Evolutionary conservation across 92 coral and sea anemone species (phyloP).

Genomic region (Micromussa lordhowensis): DNA sequence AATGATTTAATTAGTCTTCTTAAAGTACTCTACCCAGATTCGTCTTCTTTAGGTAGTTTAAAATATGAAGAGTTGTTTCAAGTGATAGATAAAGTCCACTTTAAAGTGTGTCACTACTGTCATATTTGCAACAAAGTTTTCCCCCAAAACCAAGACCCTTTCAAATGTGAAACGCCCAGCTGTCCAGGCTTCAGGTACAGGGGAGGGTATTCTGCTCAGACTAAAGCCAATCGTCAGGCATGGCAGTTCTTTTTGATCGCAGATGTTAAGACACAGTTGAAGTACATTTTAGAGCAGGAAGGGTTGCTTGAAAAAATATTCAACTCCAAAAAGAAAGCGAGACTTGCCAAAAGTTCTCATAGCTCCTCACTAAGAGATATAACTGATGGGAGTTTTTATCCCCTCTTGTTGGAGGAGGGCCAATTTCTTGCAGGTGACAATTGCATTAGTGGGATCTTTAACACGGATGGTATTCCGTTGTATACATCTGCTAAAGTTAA

Average conservation of each 20-base stretch:
- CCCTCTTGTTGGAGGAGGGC: no score
- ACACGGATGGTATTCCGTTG: neutral
- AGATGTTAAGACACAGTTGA: constrained; percentile 41
- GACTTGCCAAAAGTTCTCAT: neutral
- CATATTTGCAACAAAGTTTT: constrained; percentile 50
- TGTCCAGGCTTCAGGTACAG: constrained; percentile 59
- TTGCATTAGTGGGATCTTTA: no score
- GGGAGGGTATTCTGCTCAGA: constrained; percentile 50
- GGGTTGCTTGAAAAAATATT: constrained; percentile 47
- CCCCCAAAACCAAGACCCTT: constrained; percentile 41
- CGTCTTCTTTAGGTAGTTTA: neutral
- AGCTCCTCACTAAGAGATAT: neutral
- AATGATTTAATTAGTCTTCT: constrained; percentile 35
- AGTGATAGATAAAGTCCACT: constrained; percentile 27
- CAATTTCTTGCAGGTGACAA: no score
- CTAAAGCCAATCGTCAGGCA: constrained; percentile 54
- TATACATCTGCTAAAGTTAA: neutral
- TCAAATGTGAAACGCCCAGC: constrained; percentile 48
- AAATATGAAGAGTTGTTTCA: constrained; percentile 43
- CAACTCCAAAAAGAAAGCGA: constrained; percentile 17
- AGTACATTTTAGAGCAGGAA: constrained; percentile 49
- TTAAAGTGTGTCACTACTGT: constrained; percentile 68
- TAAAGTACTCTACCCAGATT: constrained; percentile 16
- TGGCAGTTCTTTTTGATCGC: constrained; percentile 44
- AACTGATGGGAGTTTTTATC: neutral